Conservation (phyloP, 2,888 invertebrate genomes). For the Meteorus colon region DNA sequence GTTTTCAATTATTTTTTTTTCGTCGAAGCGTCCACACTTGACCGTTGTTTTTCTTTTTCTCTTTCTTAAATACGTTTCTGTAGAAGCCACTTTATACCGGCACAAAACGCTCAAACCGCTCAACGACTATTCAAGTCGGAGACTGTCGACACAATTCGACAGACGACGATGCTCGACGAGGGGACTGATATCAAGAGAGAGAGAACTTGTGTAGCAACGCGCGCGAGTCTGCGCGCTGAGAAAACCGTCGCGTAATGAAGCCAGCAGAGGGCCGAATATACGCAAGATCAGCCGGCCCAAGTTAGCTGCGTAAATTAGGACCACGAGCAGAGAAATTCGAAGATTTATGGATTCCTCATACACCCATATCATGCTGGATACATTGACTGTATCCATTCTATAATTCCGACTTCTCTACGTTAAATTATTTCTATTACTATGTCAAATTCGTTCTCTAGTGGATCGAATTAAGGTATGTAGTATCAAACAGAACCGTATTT, state of each 20-base stretch:
- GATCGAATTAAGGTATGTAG: too few relatives aligned
- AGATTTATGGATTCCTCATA: background rate
- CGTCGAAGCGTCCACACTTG: background rate
- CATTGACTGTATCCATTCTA: too few relatives aligned
- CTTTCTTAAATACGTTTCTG: background rate
- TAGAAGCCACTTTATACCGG: slow-evolving; percentile 19
- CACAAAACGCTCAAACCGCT: slow-evolving; percentile 41
- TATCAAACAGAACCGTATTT: too few relatives aligned
- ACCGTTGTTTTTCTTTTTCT: background rate
- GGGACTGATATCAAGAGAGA: slow-evolving; percentile 42
- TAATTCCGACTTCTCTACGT: too few relatives aligned
- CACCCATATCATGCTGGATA: too few relatives aligned
- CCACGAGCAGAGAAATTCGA: background rate
- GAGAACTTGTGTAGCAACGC: slow-evolving; percentile 25
- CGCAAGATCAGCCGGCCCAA: slow-evolving; percentile 13
- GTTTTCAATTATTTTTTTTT: background rate
- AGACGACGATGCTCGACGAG: slow-evolving; percentile 24
- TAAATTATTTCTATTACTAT: too few relatives aligned
- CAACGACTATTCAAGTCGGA: slow-evolving; percentile 50
- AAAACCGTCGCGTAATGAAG: slow-evolving; percentile 16
- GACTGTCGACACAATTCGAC: slow-evolving; percentile 39
- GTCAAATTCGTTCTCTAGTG: too few relatives aligned
- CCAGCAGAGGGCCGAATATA: slow-evolving; percentile 33
- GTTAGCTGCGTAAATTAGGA: slow-evolving; percentile 1
- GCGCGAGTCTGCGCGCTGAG: slow-evolving; percentile 36